Evolutionary conservation across 1,140 invertebrate genomes (phyloP).

Genomic region (Orchestia grillus): DNA sequence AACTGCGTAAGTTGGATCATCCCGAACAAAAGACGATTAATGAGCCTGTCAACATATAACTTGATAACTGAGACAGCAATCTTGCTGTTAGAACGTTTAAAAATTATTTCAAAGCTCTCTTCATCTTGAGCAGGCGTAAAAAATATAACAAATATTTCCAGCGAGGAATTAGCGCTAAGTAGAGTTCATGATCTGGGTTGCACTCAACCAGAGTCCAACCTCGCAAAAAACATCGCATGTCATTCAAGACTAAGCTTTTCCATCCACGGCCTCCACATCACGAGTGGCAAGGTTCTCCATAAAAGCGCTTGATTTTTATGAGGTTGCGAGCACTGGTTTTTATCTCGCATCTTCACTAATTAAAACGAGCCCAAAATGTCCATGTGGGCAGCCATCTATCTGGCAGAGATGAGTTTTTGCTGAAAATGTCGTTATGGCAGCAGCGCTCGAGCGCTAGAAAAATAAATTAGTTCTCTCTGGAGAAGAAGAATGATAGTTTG

Average conservation of each 20-base stretch:
- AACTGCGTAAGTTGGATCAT: too few relatives aligned
- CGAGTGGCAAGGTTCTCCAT: neutral
- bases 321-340: constrained; percentile 2
- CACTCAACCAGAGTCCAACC: neutral
- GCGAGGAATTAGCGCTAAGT: neutral
- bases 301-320: neutral
- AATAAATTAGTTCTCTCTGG: neutral
- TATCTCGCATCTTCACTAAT: constrained; percentile 17
- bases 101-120: too few relatives aligned
- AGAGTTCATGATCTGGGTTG: neutral
- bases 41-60: too few relatives aligned
- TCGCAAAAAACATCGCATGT: neutral
- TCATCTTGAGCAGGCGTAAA: neutral
- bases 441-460: neutral
- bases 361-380: constrained; percentile 39
- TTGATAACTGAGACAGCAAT: too few relatives aligned
- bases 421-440: constrained; percentile 14
- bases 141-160: neutral
- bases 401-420: constrained; percentile 27
- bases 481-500: constrained; percentile 22
- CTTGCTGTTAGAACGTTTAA: too few relatives aligned
- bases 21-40: too few relatives aligned
- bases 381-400: constrained; percentile 30
- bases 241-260: neutral
- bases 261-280: neutral